These are phyloP conservation scores for Canis aureus DNA, from an alignment of 2,113 vertebrate genomes.

Conservation along the genomic window DNA sequence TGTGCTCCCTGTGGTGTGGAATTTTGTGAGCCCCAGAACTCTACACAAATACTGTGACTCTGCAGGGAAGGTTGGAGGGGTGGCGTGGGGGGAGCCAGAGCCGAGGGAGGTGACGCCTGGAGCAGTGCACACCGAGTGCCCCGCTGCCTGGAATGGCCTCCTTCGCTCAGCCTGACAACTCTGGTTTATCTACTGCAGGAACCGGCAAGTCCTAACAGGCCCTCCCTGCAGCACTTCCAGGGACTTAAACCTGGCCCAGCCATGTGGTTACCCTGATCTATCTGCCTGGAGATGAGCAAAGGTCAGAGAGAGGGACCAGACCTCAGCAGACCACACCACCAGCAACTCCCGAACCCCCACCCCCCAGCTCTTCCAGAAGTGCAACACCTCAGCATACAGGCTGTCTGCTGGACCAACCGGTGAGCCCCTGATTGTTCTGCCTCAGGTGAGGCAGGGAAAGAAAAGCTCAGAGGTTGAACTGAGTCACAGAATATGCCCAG, in stretches of 20 bases:
- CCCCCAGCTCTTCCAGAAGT: background rate
- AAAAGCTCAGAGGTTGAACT: background rate
- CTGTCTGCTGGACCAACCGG: background rate
- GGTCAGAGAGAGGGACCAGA: background rate
- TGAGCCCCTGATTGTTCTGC: background rate
- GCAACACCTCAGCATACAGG: background rate
- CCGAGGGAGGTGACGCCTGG: background rate
- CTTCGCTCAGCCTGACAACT: background rate
- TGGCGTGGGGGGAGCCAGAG: too few relatives aligned
- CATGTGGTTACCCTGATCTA: background rate
- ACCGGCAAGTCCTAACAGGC: constrained; percentile 36
- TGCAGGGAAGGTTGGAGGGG: background rate
- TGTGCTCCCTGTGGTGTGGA: background rate
- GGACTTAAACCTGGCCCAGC: constrained; percentile 7
- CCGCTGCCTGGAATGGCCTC: background rate
- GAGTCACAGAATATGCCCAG: background rate
- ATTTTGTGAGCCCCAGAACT: background rate
- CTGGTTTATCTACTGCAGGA: constrained; percentile 17
- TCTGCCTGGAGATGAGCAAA: constrained; percentile 4
- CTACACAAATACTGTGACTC: background rate
- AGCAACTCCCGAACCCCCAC: background rate
- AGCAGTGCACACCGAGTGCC: background rate
- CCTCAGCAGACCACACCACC: background rate
- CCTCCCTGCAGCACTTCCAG: background rate
- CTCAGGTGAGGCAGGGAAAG: background rate